A percentile compares a stretch with the other conserved stretches of the same genome.
phyloP scores from a whole-genome alignment of 2,797 vertebrate genomes.

The Anabas testudineus region DNA sequence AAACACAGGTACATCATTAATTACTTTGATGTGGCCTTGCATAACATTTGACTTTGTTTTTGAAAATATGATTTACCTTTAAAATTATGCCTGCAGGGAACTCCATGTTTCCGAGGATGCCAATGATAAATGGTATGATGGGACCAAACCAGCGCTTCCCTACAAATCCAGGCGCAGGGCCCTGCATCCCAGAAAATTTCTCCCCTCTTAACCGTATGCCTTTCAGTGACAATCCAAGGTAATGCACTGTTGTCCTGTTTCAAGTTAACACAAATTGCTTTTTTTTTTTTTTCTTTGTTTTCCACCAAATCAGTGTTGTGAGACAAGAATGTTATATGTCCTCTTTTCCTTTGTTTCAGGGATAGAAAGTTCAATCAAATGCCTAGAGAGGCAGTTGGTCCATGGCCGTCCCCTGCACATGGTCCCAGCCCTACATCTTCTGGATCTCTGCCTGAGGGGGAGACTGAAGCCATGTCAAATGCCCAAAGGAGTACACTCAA shows the following conservation, averaged over 20 bases:
- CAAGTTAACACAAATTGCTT: neutral
- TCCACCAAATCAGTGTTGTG: neutral
- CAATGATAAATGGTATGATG: conserved; percentile 95
- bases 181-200: conserved; percentile 86
- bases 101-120: conserved; percentile 92
- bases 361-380: conserved; percentile 93
- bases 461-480: conserved; percentile 94
- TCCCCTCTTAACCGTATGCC: conserved; percentile 90
- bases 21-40: neutral
- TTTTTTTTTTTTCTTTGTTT: neutral
- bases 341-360: conserved; percentile 75
- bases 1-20: conserved; percentile 84
- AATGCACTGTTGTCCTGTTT: conserved; percentile 27
- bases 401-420: conserved; percentile 85
- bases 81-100: conserved; percentile 81
- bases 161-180: conserved; percentile 87
- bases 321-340: neutral
- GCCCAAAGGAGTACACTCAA: conserved; percentile 97
- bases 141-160: conserved; percentile 90
- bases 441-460: conserved; percentile 80
- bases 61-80: conserved; percentile 1
- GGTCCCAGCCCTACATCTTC: conserved; percentile 70
- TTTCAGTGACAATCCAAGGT: conserved; percentile 92
- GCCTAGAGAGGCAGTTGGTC: conserved; percentile 86
- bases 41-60: conserved; percentile 7